Conservation (phyloP, 2,888 invertebrate species). For the Falcaria lacertinaria region DNA sequence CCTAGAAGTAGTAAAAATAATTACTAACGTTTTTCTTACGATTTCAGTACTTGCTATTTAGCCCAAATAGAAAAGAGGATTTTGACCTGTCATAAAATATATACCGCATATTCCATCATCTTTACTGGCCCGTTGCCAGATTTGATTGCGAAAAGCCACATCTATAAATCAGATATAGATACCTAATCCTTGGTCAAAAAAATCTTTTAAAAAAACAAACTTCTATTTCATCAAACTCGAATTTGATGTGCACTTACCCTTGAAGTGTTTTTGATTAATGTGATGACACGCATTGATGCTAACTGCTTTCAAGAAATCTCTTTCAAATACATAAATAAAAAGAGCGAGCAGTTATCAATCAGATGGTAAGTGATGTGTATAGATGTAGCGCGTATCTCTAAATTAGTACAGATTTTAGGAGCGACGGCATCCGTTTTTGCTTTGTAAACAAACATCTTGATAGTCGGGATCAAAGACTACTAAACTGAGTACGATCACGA, state of each 20-base stretch:
- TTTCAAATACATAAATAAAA: background rate
- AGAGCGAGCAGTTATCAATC: background rate
- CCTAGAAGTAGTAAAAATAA: too few relatives aligned
- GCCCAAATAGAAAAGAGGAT: background rate
- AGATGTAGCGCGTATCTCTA: background rate
- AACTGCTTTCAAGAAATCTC: background rate
- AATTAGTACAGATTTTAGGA: background rate
- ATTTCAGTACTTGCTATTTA: background rate
- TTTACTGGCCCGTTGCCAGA: background rate
- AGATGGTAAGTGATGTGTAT: background rate
- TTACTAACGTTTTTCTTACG: too few relatives aligned
- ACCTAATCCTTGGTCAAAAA: background rate
- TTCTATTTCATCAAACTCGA: background rate
- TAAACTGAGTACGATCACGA: conserved; percentile 9
- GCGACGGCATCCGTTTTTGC: conserved; percentile 24
- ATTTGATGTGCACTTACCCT: background rate
- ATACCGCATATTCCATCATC: conserved; percentile 6
- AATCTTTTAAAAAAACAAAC: background rate
- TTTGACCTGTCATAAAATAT: background rate
- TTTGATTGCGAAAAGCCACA: background rate
- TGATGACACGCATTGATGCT: background rate
- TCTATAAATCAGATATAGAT: background rate
- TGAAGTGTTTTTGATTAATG: conserved; percentile 1
- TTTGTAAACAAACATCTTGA: conserved; percentile 27
- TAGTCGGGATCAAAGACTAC: conserved; percentile 32